Evolutionary conservation across 2,113 vertebrate genomes (phyloP).

Genomic region (Planiliza haematocheilus): DNA sequence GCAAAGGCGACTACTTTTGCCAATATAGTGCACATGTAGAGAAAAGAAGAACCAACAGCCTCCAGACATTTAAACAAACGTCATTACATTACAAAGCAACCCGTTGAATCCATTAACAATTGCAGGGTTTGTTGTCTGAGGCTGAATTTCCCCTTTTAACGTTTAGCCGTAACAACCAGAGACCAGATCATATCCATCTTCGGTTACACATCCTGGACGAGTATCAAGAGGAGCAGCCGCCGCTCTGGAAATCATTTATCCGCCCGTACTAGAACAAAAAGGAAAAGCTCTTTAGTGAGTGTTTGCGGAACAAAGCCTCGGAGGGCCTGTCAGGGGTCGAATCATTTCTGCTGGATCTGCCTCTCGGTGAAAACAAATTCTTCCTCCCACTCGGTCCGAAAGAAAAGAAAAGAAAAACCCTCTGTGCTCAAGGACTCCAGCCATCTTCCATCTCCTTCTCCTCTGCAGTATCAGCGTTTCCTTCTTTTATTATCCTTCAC

Average conservation of each 20-base stretch:
- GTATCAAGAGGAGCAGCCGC: not conserved
- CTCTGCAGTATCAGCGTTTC: not conserved
- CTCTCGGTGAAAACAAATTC: conserved; percentile 19
- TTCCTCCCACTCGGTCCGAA: conserved; percentile 48
- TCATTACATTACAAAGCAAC: not conserved
- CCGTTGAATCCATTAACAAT: not conserved
- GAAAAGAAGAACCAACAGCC: no score
- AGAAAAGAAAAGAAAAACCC: not conserved
- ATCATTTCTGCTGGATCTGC: conserved; percentile 13
- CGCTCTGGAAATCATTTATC: not conserved
- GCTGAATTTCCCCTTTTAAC: no score
- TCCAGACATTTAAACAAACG: no score
- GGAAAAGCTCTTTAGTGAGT: conserved; percentile 7
- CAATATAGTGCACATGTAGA: no score
- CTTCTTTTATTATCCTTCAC: not conserved
- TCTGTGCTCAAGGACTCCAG: not conserved
- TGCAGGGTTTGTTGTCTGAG: no score
- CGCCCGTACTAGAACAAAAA: not conserved
- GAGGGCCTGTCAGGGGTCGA: conserved; percentile 14
- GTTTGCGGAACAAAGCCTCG: conserved; percentile 20
- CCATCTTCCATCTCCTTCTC: not conserved
- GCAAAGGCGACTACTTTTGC: no score
- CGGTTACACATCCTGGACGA: not conserved
- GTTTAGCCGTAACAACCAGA: not conserved
- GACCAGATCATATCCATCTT: no score